Conservation (phyloP, 2,113 vertebrate genomes). For the Ctenomys sociabilis region DNA sequence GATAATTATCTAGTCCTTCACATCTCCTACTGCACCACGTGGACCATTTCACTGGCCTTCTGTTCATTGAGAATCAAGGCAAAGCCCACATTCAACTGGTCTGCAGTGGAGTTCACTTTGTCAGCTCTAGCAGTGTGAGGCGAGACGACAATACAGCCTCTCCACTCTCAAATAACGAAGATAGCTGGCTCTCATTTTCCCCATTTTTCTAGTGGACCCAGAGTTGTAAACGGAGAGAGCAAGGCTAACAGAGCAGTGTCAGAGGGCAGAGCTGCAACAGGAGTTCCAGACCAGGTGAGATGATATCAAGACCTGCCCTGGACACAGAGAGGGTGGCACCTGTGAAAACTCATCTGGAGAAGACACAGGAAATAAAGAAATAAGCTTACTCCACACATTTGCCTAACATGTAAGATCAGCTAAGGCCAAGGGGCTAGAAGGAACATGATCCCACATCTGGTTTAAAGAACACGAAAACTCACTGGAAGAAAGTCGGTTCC, state of each 20-base stretch:
- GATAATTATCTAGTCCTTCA: slow-evolving; percentile 96
- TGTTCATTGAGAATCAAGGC: slow-evolving; percentile 98
- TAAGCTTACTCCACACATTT: not conserved
- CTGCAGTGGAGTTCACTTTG: slow-evolving; percentile 98
- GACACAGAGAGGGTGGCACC: not conserved
- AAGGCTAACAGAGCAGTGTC: not conserved
- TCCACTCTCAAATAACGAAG: not conserved
- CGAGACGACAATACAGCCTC: not conserved
- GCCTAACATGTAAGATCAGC: not conserved
- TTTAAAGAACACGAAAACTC: slow-evolving; percentile 36
- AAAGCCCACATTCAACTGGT: slow-evolving; percentile 97
- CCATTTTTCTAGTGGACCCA: not conserved
- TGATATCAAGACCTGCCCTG: not conserved
- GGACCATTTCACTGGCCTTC: slow-evolving; percentile 97
- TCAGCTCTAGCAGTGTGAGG: not conserved
- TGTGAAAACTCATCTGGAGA: not conserved
- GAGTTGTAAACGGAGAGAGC: not conserved
- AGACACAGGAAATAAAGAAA: slow-evolving; percentile 6
- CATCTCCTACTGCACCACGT: slow-evolving; percentile 97
- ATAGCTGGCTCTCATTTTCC: not conserved
- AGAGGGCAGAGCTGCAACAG: not conserved
- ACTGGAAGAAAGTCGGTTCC: not conserved
- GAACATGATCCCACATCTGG: not conserved
- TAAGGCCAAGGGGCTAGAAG: not conserved
- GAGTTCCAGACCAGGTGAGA: not conserved